A percentile compares a stretch with the other conserved stretches of the same genome.
phyloP scores from a whole-genome alignment of 1,140 invertebrate genomes.

The Meloidogyne chitwoodi region DNA sequence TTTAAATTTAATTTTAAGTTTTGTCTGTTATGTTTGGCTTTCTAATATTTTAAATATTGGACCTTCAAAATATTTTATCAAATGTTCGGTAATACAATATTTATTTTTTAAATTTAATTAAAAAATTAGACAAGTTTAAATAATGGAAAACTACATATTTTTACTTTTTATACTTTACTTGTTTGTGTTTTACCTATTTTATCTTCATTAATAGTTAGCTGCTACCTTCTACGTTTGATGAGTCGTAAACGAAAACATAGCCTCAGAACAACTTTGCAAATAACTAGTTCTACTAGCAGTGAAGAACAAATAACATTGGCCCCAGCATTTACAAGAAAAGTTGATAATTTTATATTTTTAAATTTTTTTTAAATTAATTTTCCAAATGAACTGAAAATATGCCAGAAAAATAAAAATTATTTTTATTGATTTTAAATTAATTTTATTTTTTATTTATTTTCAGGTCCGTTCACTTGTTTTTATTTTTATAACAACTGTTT shows the following conservation, averaged over 20 bases:
- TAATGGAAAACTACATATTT: background rate
- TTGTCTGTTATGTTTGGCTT: constrained; percentile 9
- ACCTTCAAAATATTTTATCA: constrained; percentile 7
- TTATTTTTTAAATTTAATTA: background rate
- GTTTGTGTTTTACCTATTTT: constrained; percentile 14
- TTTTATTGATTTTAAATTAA: background rate
- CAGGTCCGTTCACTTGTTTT: constrained; percentile 15
- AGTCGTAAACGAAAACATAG: background rate
- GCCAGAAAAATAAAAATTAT: too few species aligned
- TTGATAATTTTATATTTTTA: background rate
- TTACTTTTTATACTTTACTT: background rate
- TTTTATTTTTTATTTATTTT: background rate
- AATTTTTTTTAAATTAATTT: too few species aligned
- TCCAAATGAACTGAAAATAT: too few species aligned
- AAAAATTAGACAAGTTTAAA: background rate
- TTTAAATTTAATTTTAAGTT: constrained; percentile 8
- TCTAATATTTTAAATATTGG: background rate
- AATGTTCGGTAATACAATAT: background rate
- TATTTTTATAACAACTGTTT: constrained; percentile 18
- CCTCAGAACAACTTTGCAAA: background rate
- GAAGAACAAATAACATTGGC: constrained; percentile 2
- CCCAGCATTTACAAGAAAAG: constrained; percentile 14
- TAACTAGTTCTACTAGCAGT: background rate
- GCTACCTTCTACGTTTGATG: constrained; percentile 13
- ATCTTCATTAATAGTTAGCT: constrained; percentile 17